These are phyloP conservation scores for Sepiola atlantica DNA, from an alignment of 2,888 invertebrate genomes.

Conservation along the genomic window DNA sequence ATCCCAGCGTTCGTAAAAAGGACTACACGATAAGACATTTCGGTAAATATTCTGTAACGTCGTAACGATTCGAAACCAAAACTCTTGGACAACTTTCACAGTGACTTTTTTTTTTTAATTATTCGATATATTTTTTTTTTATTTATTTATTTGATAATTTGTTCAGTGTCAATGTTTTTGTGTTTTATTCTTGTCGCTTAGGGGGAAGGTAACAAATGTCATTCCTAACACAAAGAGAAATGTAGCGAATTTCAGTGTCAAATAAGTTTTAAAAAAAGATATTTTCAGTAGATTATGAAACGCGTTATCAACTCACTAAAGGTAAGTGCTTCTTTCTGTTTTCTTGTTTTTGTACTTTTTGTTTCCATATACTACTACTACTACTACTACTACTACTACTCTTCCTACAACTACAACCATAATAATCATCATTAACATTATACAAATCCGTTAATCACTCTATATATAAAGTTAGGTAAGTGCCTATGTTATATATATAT, in stretches of 20 bases:
- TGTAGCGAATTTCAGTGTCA: not conserved
- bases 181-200: not conserved
- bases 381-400: too few species aligned
- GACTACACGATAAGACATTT: not conserved
- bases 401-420: too few species aligned
- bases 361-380: too few species aligned
- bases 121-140: not conserved
- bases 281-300: not conserved
- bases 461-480: not conserved
- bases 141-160: not conserved
- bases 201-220: not conserved
- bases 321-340: conserved; percentile 5
- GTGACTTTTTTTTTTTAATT: not conserved
- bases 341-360: too few species aligned
- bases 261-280: not conserved
- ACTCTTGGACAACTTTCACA: not conserved
- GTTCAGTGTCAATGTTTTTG: not conserved
- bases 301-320: not conserved
- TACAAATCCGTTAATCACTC: not conserved
- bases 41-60: not conserved
- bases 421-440: not conserved
- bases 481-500: not conserved
- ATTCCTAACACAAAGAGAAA: not conserved
- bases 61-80: not conserved
- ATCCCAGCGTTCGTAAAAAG: not conserved